Percentiles rank a stretch among this genome's conserved stretches.
Evolutionary conservation across 1,140 invertebrate species (phyloP).

Genomic region (Papilio dardanus): DNA sequence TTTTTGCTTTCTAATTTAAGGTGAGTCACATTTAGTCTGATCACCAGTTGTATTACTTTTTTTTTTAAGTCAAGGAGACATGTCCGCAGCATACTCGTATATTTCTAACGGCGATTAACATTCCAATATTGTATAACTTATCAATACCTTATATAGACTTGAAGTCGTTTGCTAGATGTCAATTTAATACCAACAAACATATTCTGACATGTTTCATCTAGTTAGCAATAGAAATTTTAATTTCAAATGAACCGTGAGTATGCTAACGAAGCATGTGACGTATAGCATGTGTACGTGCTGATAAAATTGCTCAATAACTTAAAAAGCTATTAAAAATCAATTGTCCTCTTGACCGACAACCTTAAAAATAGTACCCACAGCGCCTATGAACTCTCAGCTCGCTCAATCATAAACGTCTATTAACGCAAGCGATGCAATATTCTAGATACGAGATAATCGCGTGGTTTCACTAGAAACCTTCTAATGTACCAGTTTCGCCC

Average conservation of each 20-base stretch:
- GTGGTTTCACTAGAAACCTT: conserved; percentile 58
- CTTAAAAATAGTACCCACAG: neutral
- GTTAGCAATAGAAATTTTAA: conserved; percentile 31
- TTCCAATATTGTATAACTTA: conserved; percentile 31
- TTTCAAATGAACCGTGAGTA: conserved; percentile 27
- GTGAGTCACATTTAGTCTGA: conserved; percentile 17
- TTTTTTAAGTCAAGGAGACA: conserved; percentile 28
- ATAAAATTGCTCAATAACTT: neutral
- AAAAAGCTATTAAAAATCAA: neutral
- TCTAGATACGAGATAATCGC: conserved; percentile 44
- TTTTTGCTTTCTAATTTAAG: conserved; percentile 10
- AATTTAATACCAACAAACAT: conserved; percentile 35
- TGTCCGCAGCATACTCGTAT: conserved; percentile 4
- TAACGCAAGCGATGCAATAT: conserved; percentile 30
- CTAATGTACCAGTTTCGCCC: conserved; percentile 59
- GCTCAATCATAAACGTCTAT: conserved; percentile 33
- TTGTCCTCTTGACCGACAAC: conserved; percentile 6
- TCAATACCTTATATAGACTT: conserved; percentile 30
- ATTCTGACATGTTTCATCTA: conserved; percentile 37
- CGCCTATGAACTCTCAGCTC: neutral
- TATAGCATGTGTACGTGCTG: neutral
- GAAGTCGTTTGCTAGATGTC: conserved; percentile 30
- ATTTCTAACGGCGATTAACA: conserved; percentile 30
- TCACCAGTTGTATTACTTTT: conserved; percentile 12
- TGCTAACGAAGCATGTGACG: neutral